These are phyloP conservation scores for Carcharodon carcharias DNA, from an alignment of 2,797 vertebrate species.

Conservation along the genomic window DNA sequence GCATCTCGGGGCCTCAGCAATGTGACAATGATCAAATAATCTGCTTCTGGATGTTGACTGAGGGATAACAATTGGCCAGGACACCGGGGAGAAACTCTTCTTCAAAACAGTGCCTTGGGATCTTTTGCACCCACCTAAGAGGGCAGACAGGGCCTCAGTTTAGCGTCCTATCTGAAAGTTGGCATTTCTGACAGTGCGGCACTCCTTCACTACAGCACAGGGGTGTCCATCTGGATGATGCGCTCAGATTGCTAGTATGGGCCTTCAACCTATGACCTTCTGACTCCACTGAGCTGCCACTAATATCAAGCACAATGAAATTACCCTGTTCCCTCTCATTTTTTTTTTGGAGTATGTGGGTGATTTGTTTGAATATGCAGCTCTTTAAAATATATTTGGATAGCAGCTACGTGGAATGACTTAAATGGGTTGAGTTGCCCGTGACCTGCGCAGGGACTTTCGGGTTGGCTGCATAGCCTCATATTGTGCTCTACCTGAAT, in stretches of 20 bases:
- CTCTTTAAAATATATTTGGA: no score
- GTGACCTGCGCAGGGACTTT: no score
- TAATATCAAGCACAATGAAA: neutral
- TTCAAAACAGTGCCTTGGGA: neutral
- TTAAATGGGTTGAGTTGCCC: no score
- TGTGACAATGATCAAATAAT: neutral
- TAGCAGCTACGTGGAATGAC: no score
- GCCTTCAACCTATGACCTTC: neutral
- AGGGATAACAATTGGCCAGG: neutral
- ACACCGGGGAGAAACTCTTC: neutral
- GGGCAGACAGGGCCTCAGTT: neutral
- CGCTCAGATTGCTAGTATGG: neutral
- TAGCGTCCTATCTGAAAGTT: neutral
- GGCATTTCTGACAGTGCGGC: neutral
- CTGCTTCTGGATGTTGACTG: neutral
- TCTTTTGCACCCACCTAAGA: neutral
- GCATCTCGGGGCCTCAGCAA: no score
- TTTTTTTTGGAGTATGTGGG: no score
- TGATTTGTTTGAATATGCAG: neutral
- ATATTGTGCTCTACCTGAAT: no score
- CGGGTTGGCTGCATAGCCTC: no score
- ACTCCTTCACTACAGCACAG: no score
- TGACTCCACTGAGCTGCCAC: neutral
- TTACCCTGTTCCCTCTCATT: neutral
- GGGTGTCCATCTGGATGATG: neutral